These are phyloP conservation scores for Gyrodactylus salaris DNA, from an alignment of 1,140 invertebrate genomes.

Conservation along the genomic window DNA sequence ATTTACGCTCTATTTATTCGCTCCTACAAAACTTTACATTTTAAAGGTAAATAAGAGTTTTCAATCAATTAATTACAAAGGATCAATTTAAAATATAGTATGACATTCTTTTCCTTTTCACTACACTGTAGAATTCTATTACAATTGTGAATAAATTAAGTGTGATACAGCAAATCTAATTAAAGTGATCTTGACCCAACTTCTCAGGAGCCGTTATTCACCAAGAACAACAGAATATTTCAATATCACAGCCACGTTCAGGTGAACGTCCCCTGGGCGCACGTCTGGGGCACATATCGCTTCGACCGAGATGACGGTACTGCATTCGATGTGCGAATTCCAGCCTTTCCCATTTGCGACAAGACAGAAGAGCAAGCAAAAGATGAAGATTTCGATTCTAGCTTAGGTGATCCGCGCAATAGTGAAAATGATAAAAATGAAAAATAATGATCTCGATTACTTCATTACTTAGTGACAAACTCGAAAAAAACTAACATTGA, in stretches of 20 bases:
- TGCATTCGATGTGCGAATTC: neutral
- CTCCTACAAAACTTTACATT: too few species aligned
- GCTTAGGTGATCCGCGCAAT: too few species aligned
- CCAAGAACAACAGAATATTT: neutral
- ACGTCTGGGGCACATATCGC: neutral
- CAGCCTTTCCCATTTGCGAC: neutral
- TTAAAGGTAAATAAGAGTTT: too few species aligned
- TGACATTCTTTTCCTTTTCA: too few species aligned
- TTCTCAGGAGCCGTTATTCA: neutral
- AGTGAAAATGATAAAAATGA: neutral
- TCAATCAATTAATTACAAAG: too few species aligned
- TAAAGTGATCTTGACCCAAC: neutral
- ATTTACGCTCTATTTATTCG: too few species aligned
- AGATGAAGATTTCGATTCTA: neutral
- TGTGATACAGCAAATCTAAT: too few species aligned
- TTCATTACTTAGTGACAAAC: too few species aligned
- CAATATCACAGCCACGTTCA: conserved; percentile 3
- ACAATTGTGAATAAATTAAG: too few species aligned
- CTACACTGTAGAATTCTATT: too few species aligned
- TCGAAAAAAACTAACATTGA: too few species aligned
- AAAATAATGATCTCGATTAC: neutral
- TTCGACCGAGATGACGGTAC: neutral
- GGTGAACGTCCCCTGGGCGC: neutral
- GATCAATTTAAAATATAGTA: too few species aligned
- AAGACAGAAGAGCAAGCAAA: neutral